These are phyloP conservation scores for Gracilinanus agilis DNA, from an alignment of 2,113 vertebrate species.

Conservation along the genomic window DNA sequence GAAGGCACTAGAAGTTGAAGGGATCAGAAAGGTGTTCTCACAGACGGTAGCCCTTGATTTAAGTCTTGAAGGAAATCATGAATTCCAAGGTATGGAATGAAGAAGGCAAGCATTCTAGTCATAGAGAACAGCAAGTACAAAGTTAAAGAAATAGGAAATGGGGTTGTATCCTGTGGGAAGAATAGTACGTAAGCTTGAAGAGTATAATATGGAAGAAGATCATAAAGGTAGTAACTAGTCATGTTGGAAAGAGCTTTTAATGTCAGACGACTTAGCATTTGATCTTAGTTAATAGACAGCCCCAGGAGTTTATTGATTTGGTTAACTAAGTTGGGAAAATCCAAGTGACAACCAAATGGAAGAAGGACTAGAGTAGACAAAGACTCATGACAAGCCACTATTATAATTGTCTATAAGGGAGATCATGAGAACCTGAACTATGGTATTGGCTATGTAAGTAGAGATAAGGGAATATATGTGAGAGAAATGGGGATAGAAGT, in stretches of 20 bases:
- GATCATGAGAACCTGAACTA: not conserved
- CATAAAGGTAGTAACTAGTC: not conserved
- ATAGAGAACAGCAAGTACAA: not conserved
- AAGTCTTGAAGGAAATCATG: not conserved
- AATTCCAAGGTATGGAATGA: not conserved
- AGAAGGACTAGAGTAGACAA: not conserved
- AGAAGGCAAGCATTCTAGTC: not conserved
- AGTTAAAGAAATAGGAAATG: not conserved
- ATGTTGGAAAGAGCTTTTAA: not conserved
- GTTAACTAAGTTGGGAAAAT: constrained; percentile 5
- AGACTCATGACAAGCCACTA: not conserved
- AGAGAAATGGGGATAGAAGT: not conserved
- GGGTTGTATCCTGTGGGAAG: not conserved
- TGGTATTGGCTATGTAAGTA: too few species aligned
- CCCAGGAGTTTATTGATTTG: not conserved
- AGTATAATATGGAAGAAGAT: not conserved
- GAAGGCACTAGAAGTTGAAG: too few species aligned
- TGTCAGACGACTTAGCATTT: not conserved
- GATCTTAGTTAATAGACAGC: not conserved
- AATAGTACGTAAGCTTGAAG: not conserved
- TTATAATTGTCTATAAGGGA: not conserved
- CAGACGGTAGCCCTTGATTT: not conserved
- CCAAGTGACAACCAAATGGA: constrained; percentile 24
- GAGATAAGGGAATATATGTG: too few species aligned
- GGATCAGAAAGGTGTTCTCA: not conserved